Conservation (phyloP, 2,797 vertebrate genomes). For the Emys orbicularis region DNA sequence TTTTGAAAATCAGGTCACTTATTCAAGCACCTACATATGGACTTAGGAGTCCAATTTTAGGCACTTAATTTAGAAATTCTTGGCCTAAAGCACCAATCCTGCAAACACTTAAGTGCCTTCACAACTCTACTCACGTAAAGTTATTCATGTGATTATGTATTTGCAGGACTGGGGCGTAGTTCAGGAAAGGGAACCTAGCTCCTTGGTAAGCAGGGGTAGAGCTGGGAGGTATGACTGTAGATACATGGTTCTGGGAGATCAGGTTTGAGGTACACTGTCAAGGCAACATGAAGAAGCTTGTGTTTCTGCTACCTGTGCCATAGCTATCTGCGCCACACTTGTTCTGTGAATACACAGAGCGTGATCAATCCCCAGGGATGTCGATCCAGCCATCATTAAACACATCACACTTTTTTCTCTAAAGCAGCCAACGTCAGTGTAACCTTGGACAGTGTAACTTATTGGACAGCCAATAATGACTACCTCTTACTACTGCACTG, state of each 20-base stretch:
- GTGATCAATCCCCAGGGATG: fast-evolving
- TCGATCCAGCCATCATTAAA: neutral
- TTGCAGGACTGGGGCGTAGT: neutral
- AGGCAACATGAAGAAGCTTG: neutral
- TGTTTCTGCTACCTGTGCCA: neutral
- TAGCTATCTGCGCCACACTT: neutral
- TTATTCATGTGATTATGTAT: neutral
- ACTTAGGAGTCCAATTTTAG: too few relatives aligned
- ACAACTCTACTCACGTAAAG: neutral
- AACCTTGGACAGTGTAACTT: neutral
- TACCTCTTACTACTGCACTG: fast-evolving
- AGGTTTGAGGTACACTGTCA: neutral
- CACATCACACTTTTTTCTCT: neutral
- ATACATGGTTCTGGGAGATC: neutral
- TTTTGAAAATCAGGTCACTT: neutral
- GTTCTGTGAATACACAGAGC: neutral
- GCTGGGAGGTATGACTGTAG: neutral
- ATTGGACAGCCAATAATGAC: fast-evolving
- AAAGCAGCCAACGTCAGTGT: neutral
- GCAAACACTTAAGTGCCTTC: neutral
- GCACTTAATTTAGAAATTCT: too few relatives aligned
- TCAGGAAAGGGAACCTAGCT: neutral
- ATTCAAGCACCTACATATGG: neutral
- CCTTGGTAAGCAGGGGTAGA: too few relatives aligned
- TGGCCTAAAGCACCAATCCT: neutral